Conservation (phyloP, 2,113 vertebrate species). For the Chionis minor region DNA sequence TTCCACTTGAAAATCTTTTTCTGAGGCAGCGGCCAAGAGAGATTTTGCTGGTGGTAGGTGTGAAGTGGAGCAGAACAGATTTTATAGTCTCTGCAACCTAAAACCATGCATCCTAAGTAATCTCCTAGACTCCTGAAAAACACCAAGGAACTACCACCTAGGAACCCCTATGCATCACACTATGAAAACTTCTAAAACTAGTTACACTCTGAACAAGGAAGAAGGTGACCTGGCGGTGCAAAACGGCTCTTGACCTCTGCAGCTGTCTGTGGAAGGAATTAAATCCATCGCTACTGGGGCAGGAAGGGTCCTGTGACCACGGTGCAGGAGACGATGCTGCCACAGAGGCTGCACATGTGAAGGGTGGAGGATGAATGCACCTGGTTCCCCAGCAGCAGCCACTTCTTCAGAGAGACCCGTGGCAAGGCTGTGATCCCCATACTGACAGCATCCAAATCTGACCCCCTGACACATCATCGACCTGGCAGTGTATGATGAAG, state of each 20-base stretch:
- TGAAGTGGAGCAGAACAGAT: neutral
- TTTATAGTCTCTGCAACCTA: neutral
- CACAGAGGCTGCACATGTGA: neutral
- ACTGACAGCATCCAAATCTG: neutral
- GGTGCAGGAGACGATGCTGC: neutral
- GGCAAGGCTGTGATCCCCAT: neutral
- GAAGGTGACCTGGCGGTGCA: neutral
- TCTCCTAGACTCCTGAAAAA: neutral
- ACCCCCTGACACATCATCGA: neutral
- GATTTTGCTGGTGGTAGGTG: neutral
- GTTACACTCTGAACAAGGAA: neutral
- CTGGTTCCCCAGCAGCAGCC: neutral
- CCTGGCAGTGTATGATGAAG: neutral
- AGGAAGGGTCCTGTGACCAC: neutral
- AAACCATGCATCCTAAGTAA: neutral
- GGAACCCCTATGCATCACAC: rapidly evolving
- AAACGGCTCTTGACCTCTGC: neutral
- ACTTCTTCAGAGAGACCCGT: rapidly evolving
- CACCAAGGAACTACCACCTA: neutral
- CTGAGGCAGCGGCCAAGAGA: neutral
- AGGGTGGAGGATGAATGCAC: neutral
- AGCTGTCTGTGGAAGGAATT: neutral
- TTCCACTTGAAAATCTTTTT: neutral
- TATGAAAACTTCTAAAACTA: neutral
- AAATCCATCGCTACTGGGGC: neutral